Conservation (phyloP, 2,797 vertebrate species). For the Aldrovandia affinis region DNA sequence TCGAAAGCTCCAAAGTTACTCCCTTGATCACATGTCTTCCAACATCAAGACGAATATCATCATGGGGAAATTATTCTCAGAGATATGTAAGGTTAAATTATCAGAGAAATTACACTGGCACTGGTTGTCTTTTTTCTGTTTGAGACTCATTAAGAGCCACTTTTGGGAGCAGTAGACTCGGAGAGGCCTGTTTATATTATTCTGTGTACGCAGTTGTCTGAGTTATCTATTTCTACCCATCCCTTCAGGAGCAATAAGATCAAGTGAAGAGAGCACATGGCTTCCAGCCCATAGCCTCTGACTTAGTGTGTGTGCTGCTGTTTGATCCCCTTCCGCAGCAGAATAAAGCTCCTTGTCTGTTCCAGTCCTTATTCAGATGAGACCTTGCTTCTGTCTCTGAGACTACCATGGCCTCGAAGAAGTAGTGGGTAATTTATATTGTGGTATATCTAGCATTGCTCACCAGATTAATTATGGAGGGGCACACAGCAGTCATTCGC, state of each 20-base stretch:
- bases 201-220: conserved; percentile 61
- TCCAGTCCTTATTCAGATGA: conserved; percentile 36
- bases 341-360: conserved; percentile 59
- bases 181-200: conserved; percentile 65
- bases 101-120: not conserved
- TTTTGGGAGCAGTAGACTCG: conserved; percentile 51
- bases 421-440: not conserved
- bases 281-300: conserved; percentile 9
- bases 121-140: not conserved
- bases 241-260: conserved; percentile 54
- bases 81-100: not conserved
- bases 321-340: not conserved
- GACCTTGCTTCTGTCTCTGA: not conserved
- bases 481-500: not conserved
- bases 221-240: conserved; percentile 34
- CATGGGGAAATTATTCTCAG: not conserved
- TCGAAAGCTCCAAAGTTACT: not conserved
- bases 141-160: not conserved
- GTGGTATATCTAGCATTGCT: not conserved
- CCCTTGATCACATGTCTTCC: not conserved
- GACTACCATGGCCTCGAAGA: not conserved
- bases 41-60: not conserved
- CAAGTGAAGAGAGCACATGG: conserved; percentile 60
- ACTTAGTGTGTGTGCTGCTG: conserved; percentile 19
- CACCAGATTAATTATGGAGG: not conserved